Evolutionary conservation across 1,140 invertebrate genomes (phyloP), one percentile per base, ranked within the genome.

Genomic region (Eueides isabella): DNA sequence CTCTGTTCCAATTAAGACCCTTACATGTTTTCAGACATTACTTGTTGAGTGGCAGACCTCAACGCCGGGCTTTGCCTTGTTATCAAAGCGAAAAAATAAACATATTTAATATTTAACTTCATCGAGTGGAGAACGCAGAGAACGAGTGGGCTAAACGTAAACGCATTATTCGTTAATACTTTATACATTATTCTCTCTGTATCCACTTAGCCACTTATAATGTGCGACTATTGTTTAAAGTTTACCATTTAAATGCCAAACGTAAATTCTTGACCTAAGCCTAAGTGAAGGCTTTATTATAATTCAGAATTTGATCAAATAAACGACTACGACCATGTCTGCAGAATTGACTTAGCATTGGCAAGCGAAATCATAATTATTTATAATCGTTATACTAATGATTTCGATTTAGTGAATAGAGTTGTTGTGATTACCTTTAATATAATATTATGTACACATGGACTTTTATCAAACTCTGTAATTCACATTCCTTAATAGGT

Each of bases 311-410:
- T 55, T 55, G 48, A 55, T 55, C 48, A 55, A 55, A 55, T 55
- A 55, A 55, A 55, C 48, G 48, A 55, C 23, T 55, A 7, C 11
- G 4, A 28, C 31, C 11, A 26, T 26, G 14, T 66, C 0, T 19
- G 28, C 30, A 41, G 6, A 28, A 68, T 55, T 55, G 41, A 26
- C 48, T 55, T 55, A 12, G 29, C 44, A 68, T 68, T 55, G 66
- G 55, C 29, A 63, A 9, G 44, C 62, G 9, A 41, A 64, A 48
- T 48, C 31, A 62, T 31, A 65, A 71, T 55, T 55, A 55, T 26
- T 55, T 55, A 26, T 55, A 26, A 55, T 55, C 19, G 16, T 44
- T 48, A 23, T 6, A 55, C 11, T 26, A 55, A 55, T 26, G 23
- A 55, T 9, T 55, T 55, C 48, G 4, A 26, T 55, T 55, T 26